Evolutionary conservation across 2,888 invertebrate species (phyloP), one percentile per base, ranked within the genome.

Genomic region (Drosophila recens): DNA sequence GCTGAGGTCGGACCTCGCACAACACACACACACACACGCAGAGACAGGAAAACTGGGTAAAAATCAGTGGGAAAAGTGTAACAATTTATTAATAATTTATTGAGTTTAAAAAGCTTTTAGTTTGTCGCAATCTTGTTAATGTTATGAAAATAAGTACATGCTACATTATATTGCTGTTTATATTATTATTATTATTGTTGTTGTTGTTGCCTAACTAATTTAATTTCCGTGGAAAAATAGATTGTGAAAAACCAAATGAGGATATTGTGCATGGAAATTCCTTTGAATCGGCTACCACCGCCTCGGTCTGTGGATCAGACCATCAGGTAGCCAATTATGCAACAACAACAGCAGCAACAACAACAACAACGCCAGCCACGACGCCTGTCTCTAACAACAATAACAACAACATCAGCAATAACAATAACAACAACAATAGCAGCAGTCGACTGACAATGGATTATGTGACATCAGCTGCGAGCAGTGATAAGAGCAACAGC

Each of bases 241-340:
- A 91, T 90, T 91, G 91, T 78, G 91, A 92, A 72, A 91, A 90
- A 74, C 76, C 80, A 74, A 80, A 87, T 61, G 92, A 91, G 68
- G 91, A 92, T 67, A 78, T 85, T 75, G 82, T 82, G 51, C 86
- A 90, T 74, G 86, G 83, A 34, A 88, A 83, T 69, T 82, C 91
- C 59, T 91, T 90, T 81, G 90, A 88, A 52, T 80, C 90, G 67
- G 80, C 89, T 52, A 82, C 90, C 79, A 87, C 82, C 43, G 84
- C 79, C 68, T 90, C 91, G 72, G 84, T 88, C 75, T 91, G 92
- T 90, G 91, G 91, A 80, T 90, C 92, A 57, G 92, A 92, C 79
- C 91, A 91, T 75, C 92, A 91, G 89, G 87, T 90, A 61, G 89
- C 83, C 67, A 91, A 88, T 88, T 91, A 92, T 81, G 80, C 90